Evolutionary conservation across 2,888 invertebrate species (phyloP).

Genomic region (Rhamnusium bicolor): DNA sequence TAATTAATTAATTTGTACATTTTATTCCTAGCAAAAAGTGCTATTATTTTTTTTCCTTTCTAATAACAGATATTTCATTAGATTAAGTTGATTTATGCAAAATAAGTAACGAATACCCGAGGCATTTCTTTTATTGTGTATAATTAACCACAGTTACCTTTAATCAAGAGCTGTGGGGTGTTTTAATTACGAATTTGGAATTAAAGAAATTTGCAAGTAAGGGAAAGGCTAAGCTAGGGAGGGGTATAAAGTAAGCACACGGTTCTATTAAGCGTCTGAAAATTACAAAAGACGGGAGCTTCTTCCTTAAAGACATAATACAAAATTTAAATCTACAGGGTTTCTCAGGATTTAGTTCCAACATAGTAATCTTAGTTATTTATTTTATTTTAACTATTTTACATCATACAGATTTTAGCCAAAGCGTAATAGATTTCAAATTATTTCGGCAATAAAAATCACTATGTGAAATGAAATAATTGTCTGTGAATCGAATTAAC

Average conservation of each 20-base stretch:
- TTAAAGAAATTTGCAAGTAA: slow-evolving; percentile 8
- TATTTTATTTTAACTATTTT: no score
- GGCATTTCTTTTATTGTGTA: background rate
- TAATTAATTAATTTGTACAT: slow-evolving; percentile 18
- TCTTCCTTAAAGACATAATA: background rate
- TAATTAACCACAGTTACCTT: slow-evolving; percentile 10
- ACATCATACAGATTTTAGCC: no score
- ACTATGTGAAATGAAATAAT: no score
- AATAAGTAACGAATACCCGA: background rate
- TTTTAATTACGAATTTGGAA: slow-evolving; percentile 4
- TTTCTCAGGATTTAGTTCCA: background rate
- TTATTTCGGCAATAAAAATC: no score
- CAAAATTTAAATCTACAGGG: background rate
- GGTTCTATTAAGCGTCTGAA: background rate
- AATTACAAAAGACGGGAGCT: background rate
- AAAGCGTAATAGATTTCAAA: no score
- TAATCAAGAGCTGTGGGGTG: slow-evolving; percentile 5
- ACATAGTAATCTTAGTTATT: no score
- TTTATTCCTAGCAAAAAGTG: background rate
- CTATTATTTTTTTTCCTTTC: background rate
- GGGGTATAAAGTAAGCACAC: background rate
- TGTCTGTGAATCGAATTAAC: no score
- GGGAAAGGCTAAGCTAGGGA: background rate
- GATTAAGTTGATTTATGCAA: background rate
- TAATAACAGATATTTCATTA: background rate